These are phyloP conservation scores for Morelia viridis DNA, from an alignment of 2,797 vertebrate genomes.

Conservation along the genomic window DNA sequence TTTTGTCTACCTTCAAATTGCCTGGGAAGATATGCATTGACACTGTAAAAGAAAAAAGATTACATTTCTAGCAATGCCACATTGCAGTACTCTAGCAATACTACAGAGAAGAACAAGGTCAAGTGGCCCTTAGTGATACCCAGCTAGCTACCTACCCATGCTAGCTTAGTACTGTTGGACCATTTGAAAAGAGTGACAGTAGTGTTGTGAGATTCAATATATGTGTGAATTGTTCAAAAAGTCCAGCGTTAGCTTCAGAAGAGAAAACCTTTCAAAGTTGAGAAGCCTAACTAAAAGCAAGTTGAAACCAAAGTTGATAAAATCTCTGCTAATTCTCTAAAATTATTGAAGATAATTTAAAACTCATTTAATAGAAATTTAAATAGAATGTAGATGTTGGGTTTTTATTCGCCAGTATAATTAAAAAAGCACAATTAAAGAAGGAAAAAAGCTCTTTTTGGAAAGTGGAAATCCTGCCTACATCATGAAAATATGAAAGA, in stretches of 20 bases:
- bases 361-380: not conserved
- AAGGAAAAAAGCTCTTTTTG: not conserved
- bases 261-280: not conserved
- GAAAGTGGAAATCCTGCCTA: not conserved
- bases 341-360: slow-evolving; percentile 8
- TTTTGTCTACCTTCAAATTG: not conserved
- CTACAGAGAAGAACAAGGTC: not conserved
- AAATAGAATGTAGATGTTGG: not conserved
- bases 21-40: not conserved
- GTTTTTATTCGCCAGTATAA: not conserved
- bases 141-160: not conserved
- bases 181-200: not conserved
- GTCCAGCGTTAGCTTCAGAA: not conserved
- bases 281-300: not conserved
- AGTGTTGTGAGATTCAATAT: not conserved
- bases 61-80: not conserved
- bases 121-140: not conserved
- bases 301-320: not conserved
- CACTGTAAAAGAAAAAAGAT: not conserved
- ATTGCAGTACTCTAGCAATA: not conserved
- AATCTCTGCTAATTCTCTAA: not conserved
- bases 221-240: not conserved
- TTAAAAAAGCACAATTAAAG: not conserved
- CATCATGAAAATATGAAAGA: not conserved
- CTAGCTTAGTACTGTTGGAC: not conserved